Conservation (phyloP, 1,140 invertebrate genomes). For the Euschistus heros region DNA sequence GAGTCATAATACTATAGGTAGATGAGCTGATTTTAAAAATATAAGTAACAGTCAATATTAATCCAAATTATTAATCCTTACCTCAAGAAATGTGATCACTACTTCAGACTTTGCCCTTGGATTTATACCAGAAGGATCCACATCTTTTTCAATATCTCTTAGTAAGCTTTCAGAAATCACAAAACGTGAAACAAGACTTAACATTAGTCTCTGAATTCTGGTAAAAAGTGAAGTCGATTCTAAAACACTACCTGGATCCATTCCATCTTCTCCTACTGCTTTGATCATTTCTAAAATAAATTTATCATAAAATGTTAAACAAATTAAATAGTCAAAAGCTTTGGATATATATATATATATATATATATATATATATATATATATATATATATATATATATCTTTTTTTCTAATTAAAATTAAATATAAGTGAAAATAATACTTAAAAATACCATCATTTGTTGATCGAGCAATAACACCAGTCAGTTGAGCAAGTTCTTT, state of each 20-base stretch:
- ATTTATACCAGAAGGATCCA: slow-evolving; percentile 17
- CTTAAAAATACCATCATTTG: slow-evolving; percentile 43
- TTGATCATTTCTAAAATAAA: slow-evolving; percentile 12
- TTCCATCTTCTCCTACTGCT: slow-evolving; percentile 23
- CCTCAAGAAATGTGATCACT: slow-evolving; percentile 25
- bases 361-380: no score
- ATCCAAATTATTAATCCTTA: slow-evolving; percentile 2
- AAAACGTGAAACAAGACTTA: slow-evolving; percentile 59
- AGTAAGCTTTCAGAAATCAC: slow-evolving; percentile 29
- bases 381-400: no score
- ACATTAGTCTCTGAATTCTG: slow-evolving; percentile 54
- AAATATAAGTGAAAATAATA: neutral
- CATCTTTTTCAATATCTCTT: slow-evolving; percentile 26
- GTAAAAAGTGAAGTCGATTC: slow-evolving; percentile 47
- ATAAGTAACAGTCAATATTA: neutral
- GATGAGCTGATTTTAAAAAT: no score
- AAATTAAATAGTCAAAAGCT: neutral
- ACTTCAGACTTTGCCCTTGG: slow-evolving; percentile 19
- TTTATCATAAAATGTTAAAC: neutral
- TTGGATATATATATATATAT: neutral
- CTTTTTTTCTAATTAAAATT: no score
- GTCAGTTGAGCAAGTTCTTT: slow-evolving; percentile 62
- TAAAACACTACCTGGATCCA: slow-evolving; percentile 20
- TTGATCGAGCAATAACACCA: slow-evolving; percentile 65
- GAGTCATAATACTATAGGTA: no score